A percentile compares a stretch with the other conserved stretches of the same genome.
These are phyloP conservation scores for Echeneis naucrates DNA, from an alignment of 2,797 vertebrate species.

Conservation along the genomic window DNA sequence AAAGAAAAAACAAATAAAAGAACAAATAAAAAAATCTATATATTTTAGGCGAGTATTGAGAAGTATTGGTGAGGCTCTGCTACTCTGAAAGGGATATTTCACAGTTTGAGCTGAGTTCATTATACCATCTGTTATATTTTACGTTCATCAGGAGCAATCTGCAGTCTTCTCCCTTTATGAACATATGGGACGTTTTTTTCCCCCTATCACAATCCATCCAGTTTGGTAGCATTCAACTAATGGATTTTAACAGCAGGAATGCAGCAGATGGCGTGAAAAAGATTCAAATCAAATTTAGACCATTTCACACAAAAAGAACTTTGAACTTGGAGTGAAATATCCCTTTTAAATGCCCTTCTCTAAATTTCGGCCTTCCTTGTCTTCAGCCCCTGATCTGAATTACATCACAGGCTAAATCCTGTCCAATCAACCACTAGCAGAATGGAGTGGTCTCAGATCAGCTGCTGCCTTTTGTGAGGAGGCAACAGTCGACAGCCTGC, in stretches of 20 bases:
- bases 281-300: conserved; percentile 67
- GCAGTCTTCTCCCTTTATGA: conserved; percentile 59
- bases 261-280: conserved; percentile 76
- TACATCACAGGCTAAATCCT: conserved; percentile 31
- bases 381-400: conserved; percentile 57
- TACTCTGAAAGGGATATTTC: conserved; percentile 77
- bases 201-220: conserved; percentile 55
- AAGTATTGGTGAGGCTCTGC: conserved; percentile 62
- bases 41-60: conserved; percentile 72
- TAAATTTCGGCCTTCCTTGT: conserved; percentile 33
- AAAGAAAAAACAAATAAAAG: conserved; percentile 45
- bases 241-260: conserved; percentile 64
- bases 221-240: conserved; percentile 70
- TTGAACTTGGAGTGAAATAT: conserved; percentile 65
- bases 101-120: conserved; percentile 64
- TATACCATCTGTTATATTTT: conserved; percentile 72
- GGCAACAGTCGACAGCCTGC: conserved; percentile 37
- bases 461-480: conserved; percentile 34
- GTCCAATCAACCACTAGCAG: conserved; percentile 15
- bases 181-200: conserved; percentile 63
- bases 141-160: conserved; percentile 58
- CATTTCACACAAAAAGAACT: conserved; percentile 50
- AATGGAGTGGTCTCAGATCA: conserved; percentile 55
- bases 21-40: conserved; percentile 35
- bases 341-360: conserved; percentile 66